phyloP scores from a whole-genome alignment of 2,113 vertebrate species.

The Eulemur macaco region DNA sequence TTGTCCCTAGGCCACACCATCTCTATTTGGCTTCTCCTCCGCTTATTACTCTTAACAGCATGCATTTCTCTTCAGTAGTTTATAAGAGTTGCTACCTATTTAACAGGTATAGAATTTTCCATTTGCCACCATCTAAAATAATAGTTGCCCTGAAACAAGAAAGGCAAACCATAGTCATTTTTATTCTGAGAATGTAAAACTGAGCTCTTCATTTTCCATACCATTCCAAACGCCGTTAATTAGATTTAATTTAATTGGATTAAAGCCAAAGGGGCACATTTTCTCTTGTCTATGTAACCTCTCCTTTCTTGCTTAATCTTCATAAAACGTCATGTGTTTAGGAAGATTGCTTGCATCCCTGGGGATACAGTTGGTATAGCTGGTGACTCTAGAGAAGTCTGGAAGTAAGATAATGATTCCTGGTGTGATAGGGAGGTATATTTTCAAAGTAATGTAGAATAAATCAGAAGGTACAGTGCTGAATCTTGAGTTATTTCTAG shows the following conservation, averaged over 20 bases:
- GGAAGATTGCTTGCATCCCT: background rate
- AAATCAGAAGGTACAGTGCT: background rate
- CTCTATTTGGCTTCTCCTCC: background rate
- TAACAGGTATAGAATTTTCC: background rate
- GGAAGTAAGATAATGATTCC: background rate
- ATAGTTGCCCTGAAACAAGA: background rate
- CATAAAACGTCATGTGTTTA: background rate
- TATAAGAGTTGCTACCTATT: background rate
- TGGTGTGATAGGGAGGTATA: background rate
- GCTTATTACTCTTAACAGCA: background rate
- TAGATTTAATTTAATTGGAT: constrained; percentile 54
- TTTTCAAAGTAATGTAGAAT: background rate
- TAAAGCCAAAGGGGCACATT: background rate
- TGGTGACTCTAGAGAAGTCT: background rate
- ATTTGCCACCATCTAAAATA: background rate
- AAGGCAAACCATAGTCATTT: background rate
- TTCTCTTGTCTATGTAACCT: background rate
- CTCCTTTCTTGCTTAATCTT: background rate
- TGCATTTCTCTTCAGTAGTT: background rate
- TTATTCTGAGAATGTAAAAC: background rate
- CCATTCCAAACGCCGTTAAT: constrained; percentile 17
- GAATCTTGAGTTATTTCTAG: background rate
- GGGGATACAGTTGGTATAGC: background rate
- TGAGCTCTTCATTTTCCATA: constrained; percentile 10
- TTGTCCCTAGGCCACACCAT: background rate